These are phyloP conservation scores for Nemurella pictetii DNA, from an alignment of 2,888 invertebrate genomes.

Conservation along the genomic window DNA sequence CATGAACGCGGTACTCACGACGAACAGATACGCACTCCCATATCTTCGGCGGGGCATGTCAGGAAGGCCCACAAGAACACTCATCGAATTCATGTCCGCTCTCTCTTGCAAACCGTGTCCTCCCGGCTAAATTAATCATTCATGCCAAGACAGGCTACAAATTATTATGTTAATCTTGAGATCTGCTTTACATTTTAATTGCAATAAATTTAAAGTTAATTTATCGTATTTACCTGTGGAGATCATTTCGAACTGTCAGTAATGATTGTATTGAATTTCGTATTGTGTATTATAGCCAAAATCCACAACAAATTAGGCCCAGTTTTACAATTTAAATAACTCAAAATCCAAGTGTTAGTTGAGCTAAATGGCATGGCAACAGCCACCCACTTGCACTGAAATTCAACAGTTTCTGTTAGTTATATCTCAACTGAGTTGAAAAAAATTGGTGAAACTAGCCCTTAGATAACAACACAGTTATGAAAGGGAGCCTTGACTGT, in stretches of 20 bases:
- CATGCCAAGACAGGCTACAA: not conserved
- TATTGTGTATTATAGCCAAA: not conserved
- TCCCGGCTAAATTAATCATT: not conserved
- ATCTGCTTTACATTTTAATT: not conserved
- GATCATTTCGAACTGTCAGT: not conserved
- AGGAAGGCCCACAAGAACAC: conserved; percentile 73
- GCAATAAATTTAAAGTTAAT: not conserved
- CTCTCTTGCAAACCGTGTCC: conserved; percentile 50
- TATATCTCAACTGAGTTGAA: too few relatives aligned
- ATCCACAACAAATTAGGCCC: not conserved
- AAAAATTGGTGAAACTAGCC: too few relatives aligned
- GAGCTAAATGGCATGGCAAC: too few relatives aligned
- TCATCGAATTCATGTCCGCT: conserved; percentile 71
- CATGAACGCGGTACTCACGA: conserved; percentile 72
- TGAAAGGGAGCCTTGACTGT: too few relatives aligned
- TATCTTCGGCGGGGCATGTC: conserved; percentile 70
- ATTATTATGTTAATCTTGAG: not conserved
- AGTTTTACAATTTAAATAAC: too few relatives aligned
- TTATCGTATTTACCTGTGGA: not conserved
- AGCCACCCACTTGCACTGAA: too few relatives aligned
- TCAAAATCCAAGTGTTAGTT: too few relatives aligned
- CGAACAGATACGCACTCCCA: conserved; percentile 62
- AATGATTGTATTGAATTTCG: not conserved
- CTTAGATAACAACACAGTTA: too few relatives aligned
- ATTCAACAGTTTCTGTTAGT: too few relatives aligned